phyloP scores from a whole-genome alignment of 2,797 vertebrate genomes.

The Lophotriccus pileatus region DNA sequence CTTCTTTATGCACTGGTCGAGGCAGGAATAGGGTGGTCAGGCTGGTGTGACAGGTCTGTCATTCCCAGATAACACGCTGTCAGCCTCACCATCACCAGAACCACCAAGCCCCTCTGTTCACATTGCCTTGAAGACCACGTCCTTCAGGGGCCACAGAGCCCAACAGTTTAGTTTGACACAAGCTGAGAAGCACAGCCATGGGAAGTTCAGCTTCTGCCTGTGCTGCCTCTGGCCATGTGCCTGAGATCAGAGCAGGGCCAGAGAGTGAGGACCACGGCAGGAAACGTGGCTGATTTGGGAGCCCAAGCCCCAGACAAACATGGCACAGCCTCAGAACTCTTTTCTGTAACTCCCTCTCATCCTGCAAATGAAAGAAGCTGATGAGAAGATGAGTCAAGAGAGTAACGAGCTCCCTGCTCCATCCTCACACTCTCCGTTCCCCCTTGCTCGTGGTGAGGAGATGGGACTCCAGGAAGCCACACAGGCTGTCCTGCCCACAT shows the following conservation, averaged over 20 bases:
- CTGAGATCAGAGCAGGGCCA: not conserved
- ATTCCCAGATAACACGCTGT: not conserved
- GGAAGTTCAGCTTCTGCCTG: not conserved
- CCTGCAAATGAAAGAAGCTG: not conserved
- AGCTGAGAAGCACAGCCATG: not conserved
- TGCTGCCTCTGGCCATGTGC: not conserved
- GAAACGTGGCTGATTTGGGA: not conserved
- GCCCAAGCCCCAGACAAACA: not conserved
- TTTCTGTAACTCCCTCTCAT: not conserved
- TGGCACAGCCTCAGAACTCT: not conserved
- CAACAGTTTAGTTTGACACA: not conserved
- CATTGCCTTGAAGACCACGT: not conserved
- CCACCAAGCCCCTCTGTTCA: not conserved
- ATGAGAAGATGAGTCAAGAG: not conserved
- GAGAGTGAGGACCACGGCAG: fast-evolving
- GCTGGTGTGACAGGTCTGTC: not conserved
- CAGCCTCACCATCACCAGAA: not conserved
- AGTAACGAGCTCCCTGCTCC: not conserved
- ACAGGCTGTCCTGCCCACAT: not conserved
- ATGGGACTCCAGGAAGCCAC: not conserved
- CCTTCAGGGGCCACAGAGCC: not conserved
- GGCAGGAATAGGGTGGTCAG: not conserved
- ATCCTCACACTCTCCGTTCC: not conserved
- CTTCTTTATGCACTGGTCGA: not conserved
- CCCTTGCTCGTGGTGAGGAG: not conserved